A percentile compares a stretch with the other conserved stretches of the same genome.
Evolutionary conservation across 2,888 invertebrate genomes (phyloP).

Genomic region (Tyria jacobaeae): DNA sequence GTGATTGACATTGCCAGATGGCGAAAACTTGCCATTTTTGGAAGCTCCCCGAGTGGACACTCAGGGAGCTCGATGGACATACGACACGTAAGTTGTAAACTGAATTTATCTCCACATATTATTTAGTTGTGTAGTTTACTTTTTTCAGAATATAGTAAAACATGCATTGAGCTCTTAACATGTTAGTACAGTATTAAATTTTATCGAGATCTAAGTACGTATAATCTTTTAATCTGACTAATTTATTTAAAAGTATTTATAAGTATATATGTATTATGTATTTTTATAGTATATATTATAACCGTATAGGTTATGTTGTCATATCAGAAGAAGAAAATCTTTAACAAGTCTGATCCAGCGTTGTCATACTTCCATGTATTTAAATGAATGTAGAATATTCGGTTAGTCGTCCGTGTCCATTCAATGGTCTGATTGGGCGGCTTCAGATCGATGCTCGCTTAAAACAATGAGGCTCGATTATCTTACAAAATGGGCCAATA

Average conservation of each 20-base stretch:
- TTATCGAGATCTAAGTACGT: too few relatives aligned
- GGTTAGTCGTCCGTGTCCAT: slow-evolving; percentile 65
- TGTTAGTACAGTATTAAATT: not conserved
- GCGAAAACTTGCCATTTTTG: slow-evolving; percentile 34
- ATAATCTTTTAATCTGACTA: too few relatives aligned
- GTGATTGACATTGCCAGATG: slow-evolving; percentile 47
- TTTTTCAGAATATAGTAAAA: too few relatives aligned
- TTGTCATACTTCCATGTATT: slow-evolving; percentile 22
- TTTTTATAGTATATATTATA: too few relatives aligned
- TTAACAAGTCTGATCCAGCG: slow-evolving; percentile 20
- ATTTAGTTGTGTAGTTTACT: not conserved
- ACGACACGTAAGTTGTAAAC: slow-evolving; percentile 8
- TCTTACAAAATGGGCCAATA: slow-evolving; percentile 31
- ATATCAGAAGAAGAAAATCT: not conserved
- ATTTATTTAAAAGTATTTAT: too few relatives aligned
- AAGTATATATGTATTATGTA: too few relatives aligned
- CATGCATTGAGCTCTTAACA: not conserved
- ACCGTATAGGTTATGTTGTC: not conserved
- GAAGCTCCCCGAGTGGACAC: not conserved
- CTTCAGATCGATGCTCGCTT: slow-evolving; percentile 63
- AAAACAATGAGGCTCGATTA: slow-evolving; percentile 62
- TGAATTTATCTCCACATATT: not conserved
- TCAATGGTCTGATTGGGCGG: slow-evolving; percentile 65
- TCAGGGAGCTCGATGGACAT: slow-evolving; percentile 6
- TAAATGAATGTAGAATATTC: slow-evolving; percentile 55